phyloP scores from a whole-genome alignment of 2,888 invertebrate genomes.

The Tetragonisca angustula region DNA sequence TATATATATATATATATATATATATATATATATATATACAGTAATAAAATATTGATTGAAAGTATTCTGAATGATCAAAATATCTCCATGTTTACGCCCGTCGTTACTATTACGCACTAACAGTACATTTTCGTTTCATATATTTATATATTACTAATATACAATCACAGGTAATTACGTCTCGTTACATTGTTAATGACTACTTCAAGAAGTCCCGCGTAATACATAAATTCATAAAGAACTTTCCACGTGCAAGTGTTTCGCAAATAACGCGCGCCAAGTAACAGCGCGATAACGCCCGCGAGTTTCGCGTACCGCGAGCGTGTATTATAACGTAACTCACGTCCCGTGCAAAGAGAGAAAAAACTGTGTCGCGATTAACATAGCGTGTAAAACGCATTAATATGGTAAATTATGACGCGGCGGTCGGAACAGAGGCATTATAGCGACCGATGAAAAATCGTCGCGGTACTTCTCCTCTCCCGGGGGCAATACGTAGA shows the following conservation, averaged over 20 bases:
- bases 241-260: background rate
- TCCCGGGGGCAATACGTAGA: background rate
- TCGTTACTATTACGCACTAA: too few species aligned
- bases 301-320: too few species aligned
- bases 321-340: background rate
- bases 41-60: too few species aligned
- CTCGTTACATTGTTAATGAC: background rate
- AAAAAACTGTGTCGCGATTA: background rate
- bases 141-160: background rate
- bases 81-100: too few species aligned
- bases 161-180: background rate
- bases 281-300: too few species aligned
- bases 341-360: background rate
- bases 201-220: background rate
- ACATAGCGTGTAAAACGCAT: background rate
- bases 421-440: background rate
- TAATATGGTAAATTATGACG: background rate
- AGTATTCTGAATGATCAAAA: too few species aligned
- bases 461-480: background rate
- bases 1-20: too few species aligned
- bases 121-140: background rate
- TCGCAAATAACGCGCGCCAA: background rate
- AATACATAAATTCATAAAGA: background rate
- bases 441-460: constrained; percentile 18
- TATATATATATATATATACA: too few species aligned